Percentiles rank a stretch among this genome's conserved stretches.
Conservation (phyloP, 92 coral and sea anemone genomes). For the Zoanthus gigantus region DNA sequence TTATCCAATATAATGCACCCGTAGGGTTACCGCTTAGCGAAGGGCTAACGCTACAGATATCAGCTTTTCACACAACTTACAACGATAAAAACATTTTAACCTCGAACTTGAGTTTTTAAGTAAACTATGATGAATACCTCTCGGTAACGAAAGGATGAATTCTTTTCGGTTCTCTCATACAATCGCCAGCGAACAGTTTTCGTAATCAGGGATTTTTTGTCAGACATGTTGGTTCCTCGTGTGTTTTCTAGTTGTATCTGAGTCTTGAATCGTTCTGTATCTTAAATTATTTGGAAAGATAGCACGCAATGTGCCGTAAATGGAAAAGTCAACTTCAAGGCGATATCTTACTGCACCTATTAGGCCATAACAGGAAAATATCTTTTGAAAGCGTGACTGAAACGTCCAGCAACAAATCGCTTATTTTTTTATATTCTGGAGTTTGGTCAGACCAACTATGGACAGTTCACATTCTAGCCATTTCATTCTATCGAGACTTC, state of each 20-base stretch:
- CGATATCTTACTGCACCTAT: background rate
- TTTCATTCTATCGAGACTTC: too few relatives aligned
- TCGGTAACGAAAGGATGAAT: background rate
- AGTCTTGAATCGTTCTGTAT: background rate
- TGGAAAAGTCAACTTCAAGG: background rate
- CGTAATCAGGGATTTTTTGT: conserved; percentile 3
- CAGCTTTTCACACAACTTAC: background rate
- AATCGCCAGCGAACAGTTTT: conserved; percentile 10
- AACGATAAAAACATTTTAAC: background rate
- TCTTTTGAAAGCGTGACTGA: too few relatives aligned
- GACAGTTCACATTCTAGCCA: too few relatives aligned
- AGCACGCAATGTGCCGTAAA: background rate
- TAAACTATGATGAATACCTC: conserved; percentile 7
- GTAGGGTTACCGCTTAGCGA: too few relatives aligned
- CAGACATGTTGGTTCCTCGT: conserved; percentile 5
- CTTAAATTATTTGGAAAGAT: background rate
- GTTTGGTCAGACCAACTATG: too few relatives aligned
- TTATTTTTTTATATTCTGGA: too few relatives aligned
- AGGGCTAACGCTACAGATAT: too few relatives aligned
- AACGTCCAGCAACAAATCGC: too few relatives aligned
- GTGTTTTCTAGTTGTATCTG: background rate
- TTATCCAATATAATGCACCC: too few relatives aligned
- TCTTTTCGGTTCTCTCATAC: conserved; percentile 23
- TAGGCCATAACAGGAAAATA: too few relatives aligned
- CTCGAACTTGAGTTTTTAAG: background rate